Evolutionary conservation across 2,797 vertebrate species (phyloP).

Genomic region (Siniperca scherzeri): DNA sequence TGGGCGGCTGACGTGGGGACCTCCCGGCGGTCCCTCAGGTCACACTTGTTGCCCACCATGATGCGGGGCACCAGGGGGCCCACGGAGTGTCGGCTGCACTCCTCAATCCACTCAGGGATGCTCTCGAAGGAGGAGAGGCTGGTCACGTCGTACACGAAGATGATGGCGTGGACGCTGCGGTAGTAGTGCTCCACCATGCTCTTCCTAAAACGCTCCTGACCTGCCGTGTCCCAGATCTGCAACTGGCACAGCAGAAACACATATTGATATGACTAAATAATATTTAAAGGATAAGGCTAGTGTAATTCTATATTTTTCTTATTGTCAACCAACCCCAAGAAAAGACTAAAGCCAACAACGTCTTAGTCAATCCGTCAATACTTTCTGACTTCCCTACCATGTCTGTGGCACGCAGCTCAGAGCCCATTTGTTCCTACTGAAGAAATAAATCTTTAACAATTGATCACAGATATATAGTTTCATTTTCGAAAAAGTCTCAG

Average conservation of each 20-base stretch:
- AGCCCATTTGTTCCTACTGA: neutral
- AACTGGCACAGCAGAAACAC: conserved; percentile 70
- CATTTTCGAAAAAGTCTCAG: neutral
- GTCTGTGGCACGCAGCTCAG: neutral
- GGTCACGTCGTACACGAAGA: conserved; percentile 87
- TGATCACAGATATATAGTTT: neutral
- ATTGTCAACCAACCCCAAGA: neutral
- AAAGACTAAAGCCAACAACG: neutral
- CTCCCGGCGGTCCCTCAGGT: conserved; percentile 80
- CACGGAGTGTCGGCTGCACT: conserved; percentile 83
- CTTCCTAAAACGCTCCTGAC: conserved; percentile 87
- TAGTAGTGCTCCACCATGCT: conserved; percentile 90
- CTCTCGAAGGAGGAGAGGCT: conserved; percentile 83
- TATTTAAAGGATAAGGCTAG: neutral
- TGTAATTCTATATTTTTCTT: neutral
- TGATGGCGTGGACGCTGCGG: conserved; percentile 85
- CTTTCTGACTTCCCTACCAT: neutral
- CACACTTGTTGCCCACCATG: conserved; percentile 88
- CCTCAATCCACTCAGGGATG: conserved; percentile 86
- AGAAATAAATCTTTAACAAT: neutral
- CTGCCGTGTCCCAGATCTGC: conserved; percentile 89
- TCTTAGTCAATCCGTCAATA: neutral
- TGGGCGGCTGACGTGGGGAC: conserved; percentile 83
- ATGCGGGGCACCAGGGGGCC: conserved; percentile 83
- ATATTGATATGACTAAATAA: neutral